Percentiles rank a stretch among this genome's conserved stretches.
phyloP scores from a whole-genome alignment of 2,113 vertebrate species.

The Bufo gargarizans region DNA sequence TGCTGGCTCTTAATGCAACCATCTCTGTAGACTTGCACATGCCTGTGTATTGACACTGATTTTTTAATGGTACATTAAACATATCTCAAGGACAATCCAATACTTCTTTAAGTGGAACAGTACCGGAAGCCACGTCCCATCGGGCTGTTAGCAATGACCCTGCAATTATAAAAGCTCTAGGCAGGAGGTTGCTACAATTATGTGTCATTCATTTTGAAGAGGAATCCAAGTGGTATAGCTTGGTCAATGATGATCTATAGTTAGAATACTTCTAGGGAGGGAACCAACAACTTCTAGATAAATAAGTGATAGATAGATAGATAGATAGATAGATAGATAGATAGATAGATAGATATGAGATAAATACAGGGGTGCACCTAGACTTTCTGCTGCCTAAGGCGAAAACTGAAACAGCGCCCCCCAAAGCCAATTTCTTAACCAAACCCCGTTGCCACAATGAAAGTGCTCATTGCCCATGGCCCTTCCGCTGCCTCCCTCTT shows the following conservation, averaged over 20 bases:
- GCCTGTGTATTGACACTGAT: conserved; percentile 19
- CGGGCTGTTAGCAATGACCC: background rate
- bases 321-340: conserved; percentile 10
- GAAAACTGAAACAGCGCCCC: no score
- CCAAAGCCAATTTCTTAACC: no score
- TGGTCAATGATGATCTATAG: background rate
- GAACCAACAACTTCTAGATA: background rate
- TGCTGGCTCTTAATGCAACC: conserved; percentile 27
- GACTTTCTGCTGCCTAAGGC: no score
- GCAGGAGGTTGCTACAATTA: background rate
- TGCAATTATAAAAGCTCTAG: conserved; percentile 6
- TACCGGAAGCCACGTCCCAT: conserved; percentile 22
- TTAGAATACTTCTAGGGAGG: background rate
- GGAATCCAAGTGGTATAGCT: background rate
- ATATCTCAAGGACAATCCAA: conserved; percentile 51
- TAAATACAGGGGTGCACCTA: no score
- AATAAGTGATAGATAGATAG: background rate
- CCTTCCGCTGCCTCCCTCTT: no score
- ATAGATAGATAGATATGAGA: background rate
- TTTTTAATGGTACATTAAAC: conserved; percentile 52
- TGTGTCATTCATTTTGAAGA: background rate
- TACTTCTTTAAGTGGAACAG: conserved; percentile 48
- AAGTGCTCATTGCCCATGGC: no score
- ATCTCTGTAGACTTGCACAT: background rate
- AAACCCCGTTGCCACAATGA: no score